Evolutionary conservation across 2,888 invertebrate species (phyloP), one percentile per base, ranked within the genome.

Genomic region (Leptura quadrifasciata): DNA sequence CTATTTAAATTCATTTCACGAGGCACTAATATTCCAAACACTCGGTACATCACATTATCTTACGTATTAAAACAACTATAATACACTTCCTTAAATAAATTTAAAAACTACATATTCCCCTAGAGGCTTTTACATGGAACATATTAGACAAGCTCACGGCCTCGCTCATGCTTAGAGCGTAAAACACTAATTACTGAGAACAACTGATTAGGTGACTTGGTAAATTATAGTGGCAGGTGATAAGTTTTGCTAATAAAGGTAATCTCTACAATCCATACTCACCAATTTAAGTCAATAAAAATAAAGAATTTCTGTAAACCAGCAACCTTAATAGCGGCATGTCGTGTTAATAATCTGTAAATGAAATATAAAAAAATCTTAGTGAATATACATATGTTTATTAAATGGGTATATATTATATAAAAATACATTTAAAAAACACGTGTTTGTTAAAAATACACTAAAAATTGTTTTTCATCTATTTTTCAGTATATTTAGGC

Each of bases 261-360:
- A 54, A 63, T 54, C 27, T 54, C 67, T 9, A 27, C 55, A 55
- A 54, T 68, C 55, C 15, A 73, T 69, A 87, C 87, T 86, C 82
- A 88, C 88, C 88, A 86, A 84, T 84, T 87, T 85, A 88, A 82
- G 86, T 87, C 79, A 82, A 86, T 79, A 84, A 85, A 85, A 85
- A 85, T 83, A 86, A 83, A 81, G 81, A 82, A 80, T 82, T 83
- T 82, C 83, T 82, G 82, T 81, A 81, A 78, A 82, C 80, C 79
- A 81, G 83, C 81, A 83, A 82, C 76, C 77, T 82, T 82, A 79
- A 76, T 76, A 81, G 79, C 80, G 83, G 80, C 83, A 84, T 84
- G 78, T 76, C 82, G 77, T 82, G 75, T 58, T 47, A 47, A 47
- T 77, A 78, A 84, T 82, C 85, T 86, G 82, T 58, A 84, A 85